Percentiles rank a stretch among this genome's conserved stretches.
phyloP scores from a whole-genome alignment of 2,888 invertebrate genomes.

The Tachina grossa region DNA sequence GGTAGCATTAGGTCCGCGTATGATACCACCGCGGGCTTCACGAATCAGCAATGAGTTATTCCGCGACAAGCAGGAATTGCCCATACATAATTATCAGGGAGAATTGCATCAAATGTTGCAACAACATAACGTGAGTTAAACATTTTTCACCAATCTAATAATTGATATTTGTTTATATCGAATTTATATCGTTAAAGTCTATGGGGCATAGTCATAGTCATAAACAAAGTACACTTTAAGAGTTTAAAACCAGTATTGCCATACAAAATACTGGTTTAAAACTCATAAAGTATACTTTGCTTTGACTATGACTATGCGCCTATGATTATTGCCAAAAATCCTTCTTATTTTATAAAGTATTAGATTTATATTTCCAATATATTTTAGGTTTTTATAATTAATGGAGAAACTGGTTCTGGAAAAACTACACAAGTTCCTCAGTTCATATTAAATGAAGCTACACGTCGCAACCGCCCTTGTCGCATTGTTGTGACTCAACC shows the following conservation, averaged over 20 bases:
- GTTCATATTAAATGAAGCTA: conserved; percentile 91
- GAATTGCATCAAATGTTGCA: conserved; percentile 73
- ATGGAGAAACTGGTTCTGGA: conserved; percentile 95
- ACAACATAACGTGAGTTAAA: conserved; percentile 74
- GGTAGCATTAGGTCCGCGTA: conserved; percentile 72
- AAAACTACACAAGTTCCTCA: conserved; percentile 98
- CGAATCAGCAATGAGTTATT: conserved; percentile 64
- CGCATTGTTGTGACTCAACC: conserved; percentile 97
- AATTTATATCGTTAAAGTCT: too few species aligned
- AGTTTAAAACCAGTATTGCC: too few species aligned
- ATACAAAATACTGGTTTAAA: too few species aligned
- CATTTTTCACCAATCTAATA: neutral
- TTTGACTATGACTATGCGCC: too few species aligned
- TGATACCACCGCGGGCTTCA: conserved; percentile 75
- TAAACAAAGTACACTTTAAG: too few species aligned
- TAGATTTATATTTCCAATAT: neutral
- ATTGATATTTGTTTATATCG: too few species aligned
- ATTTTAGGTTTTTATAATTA: conserved; percentile 85
- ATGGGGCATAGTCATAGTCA: too few species aligned
- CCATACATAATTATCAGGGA: conserved; percentile 75
- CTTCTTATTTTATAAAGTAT: neutral
- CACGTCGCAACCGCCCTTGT: conserved; percentile 85
- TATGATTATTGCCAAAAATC: too few species aligned
- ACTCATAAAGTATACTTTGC: too few species aligned
- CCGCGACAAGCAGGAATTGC: conserved; percentile 75